Conservation (phyloP, 2,113 vertebrate species). For the Saguinus midas region DNA sequence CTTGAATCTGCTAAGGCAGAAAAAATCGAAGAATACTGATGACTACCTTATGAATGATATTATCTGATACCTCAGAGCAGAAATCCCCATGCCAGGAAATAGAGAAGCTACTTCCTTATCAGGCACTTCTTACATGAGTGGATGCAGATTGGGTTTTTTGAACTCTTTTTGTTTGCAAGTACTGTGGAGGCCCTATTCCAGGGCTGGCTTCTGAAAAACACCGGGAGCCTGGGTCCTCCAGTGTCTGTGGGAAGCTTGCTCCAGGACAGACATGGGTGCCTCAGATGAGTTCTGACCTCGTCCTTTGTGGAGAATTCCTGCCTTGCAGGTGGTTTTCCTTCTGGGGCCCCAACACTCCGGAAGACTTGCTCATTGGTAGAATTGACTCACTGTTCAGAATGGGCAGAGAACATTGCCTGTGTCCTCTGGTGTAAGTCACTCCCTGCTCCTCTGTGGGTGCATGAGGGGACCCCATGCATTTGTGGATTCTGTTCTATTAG, state of each 20-base stretch:
- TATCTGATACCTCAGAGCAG: too few relatives aligned
- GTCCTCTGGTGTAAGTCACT: not conserved
- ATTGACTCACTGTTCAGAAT: too few relatives aligned
- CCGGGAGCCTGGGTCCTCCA: too few relatives aligned
- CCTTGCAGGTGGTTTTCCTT: not conserved
- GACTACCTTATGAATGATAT: not conserved
- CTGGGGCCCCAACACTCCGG: accelerated
- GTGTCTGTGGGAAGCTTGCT: not conserved
- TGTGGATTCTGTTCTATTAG: not conserved
- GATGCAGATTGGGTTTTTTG: not conserved
- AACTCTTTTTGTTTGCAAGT: not conserved
- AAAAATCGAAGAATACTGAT: not conserved
- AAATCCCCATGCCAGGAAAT: not conserved
- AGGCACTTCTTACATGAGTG: accelerated
- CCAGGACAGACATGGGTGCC: not conserved
- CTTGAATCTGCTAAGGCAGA: not conserved
- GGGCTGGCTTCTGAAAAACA: not conserved
- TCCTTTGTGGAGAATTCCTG: not conserved
- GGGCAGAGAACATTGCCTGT: not conserved
- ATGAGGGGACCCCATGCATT: too few relatives aligned
- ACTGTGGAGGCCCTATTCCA: too few relatives aligned
- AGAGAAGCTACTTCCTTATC: not conserved
- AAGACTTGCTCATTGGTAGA: not conserved
- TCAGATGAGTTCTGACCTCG: not conserved
- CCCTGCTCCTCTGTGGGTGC: too few relatives aligned